phyloP scores from a whole-genome alignment of 2,113 vertebrate genomes.

The Ailurus styani region DNA sequence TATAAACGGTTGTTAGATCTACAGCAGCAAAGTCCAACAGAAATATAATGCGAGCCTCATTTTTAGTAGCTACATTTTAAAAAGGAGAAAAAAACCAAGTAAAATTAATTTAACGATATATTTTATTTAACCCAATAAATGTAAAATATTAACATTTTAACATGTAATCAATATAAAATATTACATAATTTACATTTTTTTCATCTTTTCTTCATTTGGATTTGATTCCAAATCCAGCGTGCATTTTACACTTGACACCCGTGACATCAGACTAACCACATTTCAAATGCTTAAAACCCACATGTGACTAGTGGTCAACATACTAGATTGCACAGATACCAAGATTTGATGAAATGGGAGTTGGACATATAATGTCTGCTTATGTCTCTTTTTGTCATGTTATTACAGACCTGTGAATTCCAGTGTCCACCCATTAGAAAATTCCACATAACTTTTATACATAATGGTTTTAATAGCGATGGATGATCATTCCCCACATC shows the following conservation, averaged over 20 bases:
- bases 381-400: background rate
- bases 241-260: background rate
- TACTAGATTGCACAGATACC: background rate
- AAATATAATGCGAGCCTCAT: background rate
- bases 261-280: background rate
- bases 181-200: background rate
- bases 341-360: background rate
- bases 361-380: background rate
- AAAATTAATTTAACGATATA: background rate
- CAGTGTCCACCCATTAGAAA: background rate
- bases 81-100: background rate
- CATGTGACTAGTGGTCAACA: background rate
- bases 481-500: background rate
- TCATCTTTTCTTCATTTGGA: background rate
- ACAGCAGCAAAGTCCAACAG: background rate
- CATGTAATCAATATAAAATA: background rate
- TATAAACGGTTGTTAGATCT: background rate
- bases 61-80: background rate
- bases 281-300: background rate
- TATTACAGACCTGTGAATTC: background rate
- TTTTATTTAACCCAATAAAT: background rate
- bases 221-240: background rate
- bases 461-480: background rate
- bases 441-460: background rate
- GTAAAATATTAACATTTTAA: background rate